Evolutionary conservation across 2,888 invertebrate species (phyloP).

Genomic region (Chromoteleia sp.): DNA sequence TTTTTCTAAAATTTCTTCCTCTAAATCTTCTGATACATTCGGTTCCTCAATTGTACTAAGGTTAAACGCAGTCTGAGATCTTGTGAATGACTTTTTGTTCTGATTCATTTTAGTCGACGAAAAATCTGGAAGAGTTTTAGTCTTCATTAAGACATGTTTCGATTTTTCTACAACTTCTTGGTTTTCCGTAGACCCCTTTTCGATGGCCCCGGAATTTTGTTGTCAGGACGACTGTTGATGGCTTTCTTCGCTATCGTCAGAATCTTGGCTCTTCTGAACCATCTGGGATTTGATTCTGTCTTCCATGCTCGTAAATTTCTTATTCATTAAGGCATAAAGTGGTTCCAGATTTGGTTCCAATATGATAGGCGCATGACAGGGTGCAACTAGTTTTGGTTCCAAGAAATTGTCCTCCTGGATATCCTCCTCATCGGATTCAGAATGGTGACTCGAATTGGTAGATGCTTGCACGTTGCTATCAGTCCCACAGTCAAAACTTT

Average conservation of each 20-base stretch:
- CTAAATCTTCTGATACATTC: background rate
- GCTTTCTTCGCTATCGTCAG: slow-evolving; percentile 40
- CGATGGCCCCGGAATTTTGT: slow-evolving; percentile 10
- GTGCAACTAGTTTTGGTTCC: slow-evolving; percentile 76
- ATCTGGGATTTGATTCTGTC: slow-evolving; percentile 56
- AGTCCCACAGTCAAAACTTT: slow-evolving; percentile 48
- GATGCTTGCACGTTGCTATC: slow-evolving; percentile 65
- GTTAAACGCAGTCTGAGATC: slow-evolving; percentile 61
- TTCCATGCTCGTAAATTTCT: slow-evolving; percentile 72
- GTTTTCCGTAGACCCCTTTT: slow-evolving; percentile 48
- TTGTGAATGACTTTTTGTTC: slow-evolving; percentile 44
- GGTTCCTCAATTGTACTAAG: slow-evolving; percentile 22
- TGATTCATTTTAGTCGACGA: background rate
- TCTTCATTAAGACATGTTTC: slow-evolving; percentile 46
- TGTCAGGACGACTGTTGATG: slow-evolving; percentile 4
- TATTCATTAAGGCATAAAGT: slow-evolving; percentile 76
- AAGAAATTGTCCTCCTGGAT: slow-evolving; percentile 65
- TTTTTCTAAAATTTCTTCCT: background rate
- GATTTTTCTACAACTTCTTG: slow-evolving; percentile 12
- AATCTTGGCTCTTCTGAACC: slow-evolving; percentile 37
- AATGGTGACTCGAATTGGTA: slow-evolving; percentile 73
- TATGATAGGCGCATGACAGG: slow-evolving; percentile 80
- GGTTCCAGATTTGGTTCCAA: slow-evolving; percentile 80
- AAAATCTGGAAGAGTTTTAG: slow-evolving; percentile 64
- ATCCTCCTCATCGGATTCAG: slow-evolving; percentile 74